Evolutionary conservation across 2,888 invertebrate species (phyloP), one percentile per base, ranked within the genome.

Genomic region (Volucella inflata): DNA sequence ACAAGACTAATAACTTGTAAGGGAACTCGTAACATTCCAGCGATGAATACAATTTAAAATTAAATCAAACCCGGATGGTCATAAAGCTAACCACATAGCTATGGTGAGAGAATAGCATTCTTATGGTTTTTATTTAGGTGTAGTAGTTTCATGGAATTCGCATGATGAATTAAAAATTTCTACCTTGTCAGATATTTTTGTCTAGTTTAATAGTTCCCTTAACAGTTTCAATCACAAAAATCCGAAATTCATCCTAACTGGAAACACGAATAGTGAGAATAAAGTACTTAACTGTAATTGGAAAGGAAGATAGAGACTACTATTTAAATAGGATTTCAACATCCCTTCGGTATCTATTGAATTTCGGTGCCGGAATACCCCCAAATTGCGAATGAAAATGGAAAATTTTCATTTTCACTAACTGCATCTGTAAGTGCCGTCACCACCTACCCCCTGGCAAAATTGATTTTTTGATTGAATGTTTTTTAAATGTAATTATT

Each of bases 401-500:
- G 51, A 71, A 55, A 65, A 77, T 72, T 72, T 72, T 38, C 71
- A 77, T 72, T 82, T 71, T 50, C 50, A 67, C 38, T 46, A 60
- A 60, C 36, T 30, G 30, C 30, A 30, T 30, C 6, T 30, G 30
- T 30, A 6, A 30, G 30, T 16, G n/a, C n/a, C 38, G 42, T 48
- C 46, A 48, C 48, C 57, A 59, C 55, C 55, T 38, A 30, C 36
- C 14, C 42, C 40, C 64, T 70, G 72, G 48, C 51, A 40, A 62
- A 64, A 78, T 74, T 83, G 74, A 70, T 83, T 78, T 82, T 74
- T 74, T 74, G 72, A 83, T 78, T 83, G 78, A 74, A 78, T 83
- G 78, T 83, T 83, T 70, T 50, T 78, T 78, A 83, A 78, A 83
- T 74, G 83, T 83, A 83, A 83, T 83, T 83, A 74, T 83, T 57